phyloP scores from a whole-genome alignment of 2,888 invertebrate species.

The Trachelus iudaicus region DNA sequence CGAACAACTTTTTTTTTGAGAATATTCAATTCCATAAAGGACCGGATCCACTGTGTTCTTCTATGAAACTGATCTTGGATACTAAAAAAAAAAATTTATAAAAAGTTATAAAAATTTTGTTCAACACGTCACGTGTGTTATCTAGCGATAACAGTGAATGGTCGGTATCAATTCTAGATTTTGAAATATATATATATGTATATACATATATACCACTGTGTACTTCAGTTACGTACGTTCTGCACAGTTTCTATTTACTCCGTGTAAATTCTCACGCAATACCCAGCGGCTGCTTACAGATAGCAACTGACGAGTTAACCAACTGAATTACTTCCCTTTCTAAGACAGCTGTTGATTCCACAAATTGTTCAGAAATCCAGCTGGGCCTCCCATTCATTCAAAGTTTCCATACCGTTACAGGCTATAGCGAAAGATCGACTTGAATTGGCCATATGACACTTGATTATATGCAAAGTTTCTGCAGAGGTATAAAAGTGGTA shows the following conservation, averaged over 20 bases:
- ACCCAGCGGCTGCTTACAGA: background rate
- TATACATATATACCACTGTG: slow-evolving; percentile 7
- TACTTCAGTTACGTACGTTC: slow-evolving; percentile 48
- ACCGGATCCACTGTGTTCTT: background rate
- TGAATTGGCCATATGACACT: background rate
- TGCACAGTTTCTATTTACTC: slow-evolving; percentile 43
- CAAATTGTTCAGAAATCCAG: background rate
- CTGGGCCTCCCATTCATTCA: background rate
- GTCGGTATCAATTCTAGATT: background rate
- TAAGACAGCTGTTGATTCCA: background rate
- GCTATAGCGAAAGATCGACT: background rate
- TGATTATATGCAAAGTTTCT: background rate
- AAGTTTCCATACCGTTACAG: background rate
- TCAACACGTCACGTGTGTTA: too few relatives aligned
- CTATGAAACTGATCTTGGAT: background rate
- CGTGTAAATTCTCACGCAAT: slow-evolving; percentile 50
- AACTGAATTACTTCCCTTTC: background rate
- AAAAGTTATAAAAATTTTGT: too few relatives aligned
- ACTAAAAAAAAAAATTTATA: too few relatives aligned
- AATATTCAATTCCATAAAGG: background rate
- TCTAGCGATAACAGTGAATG: too few relatives aligned
- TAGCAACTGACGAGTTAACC: background rate
- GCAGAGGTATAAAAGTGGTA: background rate
- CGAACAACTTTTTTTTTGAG: background rate
- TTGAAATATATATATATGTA: too few relatives aligned